phyloP scores from a whole-genome alignment of 1,140 invertebrate genomes.

The Lordiphosa stackelbergi region DNA sequence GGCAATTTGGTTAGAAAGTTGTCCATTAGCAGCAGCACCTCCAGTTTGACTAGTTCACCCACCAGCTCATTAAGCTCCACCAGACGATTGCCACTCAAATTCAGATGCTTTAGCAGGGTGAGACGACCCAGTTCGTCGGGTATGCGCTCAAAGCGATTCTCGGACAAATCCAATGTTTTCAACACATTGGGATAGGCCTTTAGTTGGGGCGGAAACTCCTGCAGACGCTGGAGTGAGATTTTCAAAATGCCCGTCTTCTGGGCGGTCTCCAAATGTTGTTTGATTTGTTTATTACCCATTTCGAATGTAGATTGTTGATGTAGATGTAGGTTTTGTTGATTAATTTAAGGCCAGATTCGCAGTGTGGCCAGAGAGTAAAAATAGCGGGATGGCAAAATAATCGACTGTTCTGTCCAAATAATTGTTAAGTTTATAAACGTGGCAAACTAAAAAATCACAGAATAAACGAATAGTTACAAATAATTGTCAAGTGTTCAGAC shows the following conservation, averaged over 20 bases:
- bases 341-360: too few species aligned
- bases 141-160: constrained; percentile 89
- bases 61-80: constrained; percentile 85
- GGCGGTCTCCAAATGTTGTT: constrained; percentile 94
- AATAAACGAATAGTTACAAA: too few species aligned
- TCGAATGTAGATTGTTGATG: too few species aligned
- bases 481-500: too few species aligned
- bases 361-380: too few species aligned
- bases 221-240: constrained; percentile 87
- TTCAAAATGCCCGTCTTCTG: constrained; percentile 96
- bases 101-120: constrained; percentile 88
- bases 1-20: constrained; percentile 86
- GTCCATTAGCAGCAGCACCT: constrained; percentile 85
- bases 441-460: too few species aligned
- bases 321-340: too few species aligned
- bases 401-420: too few species aligned
- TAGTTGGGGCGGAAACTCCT: constrained; percentile 83
- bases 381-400: too few species aligned
- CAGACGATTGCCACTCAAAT: constrained; percentile 85
- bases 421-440: too few species aligned
- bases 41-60: constrained; percentile 88
- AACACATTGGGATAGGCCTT: constrained; percentile 83
- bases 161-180: constrained; percentile 90
- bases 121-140: constrained; percentile 90
- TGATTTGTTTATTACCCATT: constrained; percentile 91